phyloP scores from a whole-genome alignment of 2,797 vertebrate species.

The Phoeniculus purpureus region DNA sequence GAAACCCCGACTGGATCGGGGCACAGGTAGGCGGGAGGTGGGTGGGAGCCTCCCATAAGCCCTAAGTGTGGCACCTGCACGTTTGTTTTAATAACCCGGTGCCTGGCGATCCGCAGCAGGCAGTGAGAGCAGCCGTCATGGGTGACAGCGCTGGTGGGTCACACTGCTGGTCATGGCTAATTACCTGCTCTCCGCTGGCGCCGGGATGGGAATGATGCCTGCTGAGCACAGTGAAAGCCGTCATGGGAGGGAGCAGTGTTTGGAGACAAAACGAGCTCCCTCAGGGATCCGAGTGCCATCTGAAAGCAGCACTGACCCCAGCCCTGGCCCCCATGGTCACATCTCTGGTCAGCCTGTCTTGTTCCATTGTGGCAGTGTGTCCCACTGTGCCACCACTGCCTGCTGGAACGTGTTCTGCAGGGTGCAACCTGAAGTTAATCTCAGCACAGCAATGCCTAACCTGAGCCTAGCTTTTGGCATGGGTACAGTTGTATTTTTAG shows the following conservation, averaged over 20 bases:
- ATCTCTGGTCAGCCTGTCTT: neutral
- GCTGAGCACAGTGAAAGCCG: neutral
- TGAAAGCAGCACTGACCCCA: neutral
- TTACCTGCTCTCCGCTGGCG: neutral
- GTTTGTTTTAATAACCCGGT: constrained; percentile 17
- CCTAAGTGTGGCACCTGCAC: constrained; percentile 18
- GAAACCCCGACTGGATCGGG: neutral
- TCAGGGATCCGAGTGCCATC: neutral
- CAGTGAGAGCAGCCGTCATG: neutral
- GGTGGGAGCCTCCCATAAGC: neutral
- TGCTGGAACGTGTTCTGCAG: neutral
- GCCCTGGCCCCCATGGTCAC: rapidly evolving
- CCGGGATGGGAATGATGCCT: neutral
- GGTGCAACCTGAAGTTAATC: neutral
- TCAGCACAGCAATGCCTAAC: constrained; percentile 13
- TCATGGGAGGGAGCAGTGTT: neutral
- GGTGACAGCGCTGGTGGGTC: constrained; percentile 23
- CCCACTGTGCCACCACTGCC: neutral
- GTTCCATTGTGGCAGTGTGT: neutral
- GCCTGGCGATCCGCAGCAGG: neutral
- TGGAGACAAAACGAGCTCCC: neutral
- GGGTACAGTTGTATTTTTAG: neutral
- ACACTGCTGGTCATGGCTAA: neutral
- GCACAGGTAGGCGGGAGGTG: rapidly evolving
- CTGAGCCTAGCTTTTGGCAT: neutral